Evolutionary conservation across 2,797 vertebrate species (phyloP), one percentile per base, ranked within the genome.

Genomic region (Vespertilio murinus): DNA sequence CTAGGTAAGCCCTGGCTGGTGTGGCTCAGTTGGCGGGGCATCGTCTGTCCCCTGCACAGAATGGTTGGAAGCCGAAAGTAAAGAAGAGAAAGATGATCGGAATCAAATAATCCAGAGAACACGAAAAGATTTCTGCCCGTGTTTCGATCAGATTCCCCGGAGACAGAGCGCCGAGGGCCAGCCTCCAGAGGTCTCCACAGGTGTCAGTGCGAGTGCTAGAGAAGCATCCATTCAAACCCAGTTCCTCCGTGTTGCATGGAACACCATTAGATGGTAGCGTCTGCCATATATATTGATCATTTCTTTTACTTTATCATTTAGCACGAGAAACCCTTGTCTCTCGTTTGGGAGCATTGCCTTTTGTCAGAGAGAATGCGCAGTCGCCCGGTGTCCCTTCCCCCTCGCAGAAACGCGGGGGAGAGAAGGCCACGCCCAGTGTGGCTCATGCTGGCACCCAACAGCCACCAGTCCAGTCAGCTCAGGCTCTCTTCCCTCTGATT

Each of bases 241-340:
- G 2, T 56, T 82, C 94, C 49, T 73, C 56, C 30, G 23, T 38
- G 18, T 71, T 81, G 73, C 45, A 59, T 54, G 49, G 83, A 81
- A 38, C n/a, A 69, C 42, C 38, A 17, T 25, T 45, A 65, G 80
- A 69, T 75, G 54, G 33, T 52, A 11, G n/a, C 67, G 38, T 79
- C 74, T 82, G 17, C 30, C 67, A 11, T 78, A 28, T 61, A 11
- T 78, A 28, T 61, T 23, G 54, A 20, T 47, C 61, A 42, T 70
- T 80, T 22, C 54, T 42, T 61, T 88, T 25, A 10, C 67, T 77
- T 88, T 42, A 74, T 79, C 86, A 69, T 73, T 42, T 54, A 88
- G 61, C n/a, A 79, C n/a, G 38, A 52, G 65, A 59, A 88, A 81
- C 8, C 28, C 54, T 38, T 20, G 13, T 79, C 56, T 82, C 38